Conservation (phyloP, 1,140 invertebrate species). For the Ceratoteleas bidentatus region DNA sequence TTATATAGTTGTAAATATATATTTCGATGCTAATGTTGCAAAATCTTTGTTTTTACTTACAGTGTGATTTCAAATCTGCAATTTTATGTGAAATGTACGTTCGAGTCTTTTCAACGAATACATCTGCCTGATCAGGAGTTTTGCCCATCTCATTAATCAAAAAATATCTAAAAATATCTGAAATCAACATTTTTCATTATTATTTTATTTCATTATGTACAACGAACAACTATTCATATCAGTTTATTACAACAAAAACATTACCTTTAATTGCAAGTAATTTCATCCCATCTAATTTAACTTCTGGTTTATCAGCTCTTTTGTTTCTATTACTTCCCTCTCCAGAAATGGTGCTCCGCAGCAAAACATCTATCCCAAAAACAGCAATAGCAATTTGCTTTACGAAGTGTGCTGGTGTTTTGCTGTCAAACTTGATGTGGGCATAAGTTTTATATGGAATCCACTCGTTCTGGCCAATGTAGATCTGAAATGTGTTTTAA, state of each 20-base stretch:
- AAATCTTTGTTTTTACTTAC: not conserved
- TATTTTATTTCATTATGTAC: no score
- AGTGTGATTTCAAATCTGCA: conserved; percentile 1
- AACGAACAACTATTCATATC: no score
- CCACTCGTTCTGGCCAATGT: conserved; percentile 9
- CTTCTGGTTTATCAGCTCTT: not conserved
- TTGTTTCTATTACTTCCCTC: conserved; percentile 24
- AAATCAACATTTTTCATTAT: not conserved
- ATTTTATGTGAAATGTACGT: conserved; percentile 1
- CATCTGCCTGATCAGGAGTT: not conserved
- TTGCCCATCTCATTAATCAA: not conserved
- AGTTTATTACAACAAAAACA: not conserved
- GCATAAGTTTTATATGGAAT: conserved; percentile 13
- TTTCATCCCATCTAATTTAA: conserved; percentile 7
- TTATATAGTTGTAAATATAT: not conserved
- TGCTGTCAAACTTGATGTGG: conserved; percentile 17
- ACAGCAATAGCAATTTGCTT: conserved; percentile 14
- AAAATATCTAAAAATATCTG: conserved; percentile 1
- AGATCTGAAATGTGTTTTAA: conserved; percentile 1
- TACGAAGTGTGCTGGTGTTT: conserved; percentile 23
- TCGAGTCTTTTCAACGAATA: not conserved
- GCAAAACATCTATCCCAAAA: conserved; percentile 13
- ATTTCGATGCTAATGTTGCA: not conserved
- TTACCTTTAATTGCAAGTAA: conserved; percentile 16
- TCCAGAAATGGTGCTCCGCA: conserved; percentile 5